phyloP scores from a whole-genome alignment of 2,113 vertebrate genomes.

The Bubo bubo region DNA sequence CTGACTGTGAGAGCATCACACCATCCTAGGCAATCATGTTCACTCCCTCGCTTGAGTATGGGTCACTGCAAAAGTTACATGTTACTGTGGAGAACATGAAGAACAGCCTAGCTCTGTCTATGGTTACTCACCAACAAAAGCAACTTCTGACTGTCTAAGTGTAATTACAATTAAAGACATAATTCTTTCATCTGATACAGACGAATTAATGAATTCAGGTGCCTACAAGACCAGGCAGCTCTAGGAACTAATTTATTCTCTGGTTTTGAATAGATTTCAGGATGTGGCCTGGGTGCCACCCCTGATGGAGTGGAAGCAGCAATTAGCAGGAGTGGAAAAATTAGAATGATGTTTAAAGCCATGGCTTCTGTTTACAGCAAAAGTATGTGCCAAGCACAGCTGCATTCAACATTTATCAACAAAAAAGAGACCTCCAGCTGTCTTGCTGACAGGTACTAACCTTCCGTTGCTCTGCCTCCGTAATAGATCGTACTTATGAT shows the following conservation, averaged over 20 bases:
- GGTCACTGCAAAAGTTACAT: neutral
- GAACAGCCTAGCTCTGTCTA: neutral
- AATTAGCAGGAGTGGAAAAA: slow-evolving; percentile 26
- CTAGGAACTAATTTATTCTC: neutral
- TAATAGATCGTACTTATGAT: neutral
- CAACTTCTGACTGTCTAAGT: neutral
- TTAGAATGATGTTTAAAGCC: neutral
- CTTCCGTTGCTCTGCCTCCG: neutral
- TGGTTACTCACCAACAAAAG: neutral
- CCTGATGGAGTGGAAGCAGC: neutral
- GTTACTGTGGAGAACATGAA: neutral
- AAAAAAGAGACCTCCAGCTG: slow-evolving; percentile 28
- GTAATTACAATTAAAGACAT: neutral
- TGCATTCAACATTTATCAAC: slow-evolving; percentile 57
- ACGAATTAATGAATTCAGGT: neutral
- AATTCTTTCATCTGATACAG: neutral
- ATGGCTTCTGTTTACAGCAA: neutral
- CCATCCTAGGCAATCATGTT: neutral
- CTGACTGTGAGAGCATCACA: neutral
- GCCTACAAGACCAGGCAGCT: neutral
- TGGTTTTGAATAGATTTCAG: neutral
- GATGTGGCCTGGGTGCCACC: neutral
- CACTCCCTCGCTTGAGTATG: neutral
- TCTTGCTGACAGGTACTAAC: slow-evolving; percentile 47
- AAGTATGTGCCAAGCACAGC: slow-evolving; percentile 34